Base-by-base conservation (phyloP, 2,113 vertebrate genomes). In the Madoqua kirkii region DNA sequence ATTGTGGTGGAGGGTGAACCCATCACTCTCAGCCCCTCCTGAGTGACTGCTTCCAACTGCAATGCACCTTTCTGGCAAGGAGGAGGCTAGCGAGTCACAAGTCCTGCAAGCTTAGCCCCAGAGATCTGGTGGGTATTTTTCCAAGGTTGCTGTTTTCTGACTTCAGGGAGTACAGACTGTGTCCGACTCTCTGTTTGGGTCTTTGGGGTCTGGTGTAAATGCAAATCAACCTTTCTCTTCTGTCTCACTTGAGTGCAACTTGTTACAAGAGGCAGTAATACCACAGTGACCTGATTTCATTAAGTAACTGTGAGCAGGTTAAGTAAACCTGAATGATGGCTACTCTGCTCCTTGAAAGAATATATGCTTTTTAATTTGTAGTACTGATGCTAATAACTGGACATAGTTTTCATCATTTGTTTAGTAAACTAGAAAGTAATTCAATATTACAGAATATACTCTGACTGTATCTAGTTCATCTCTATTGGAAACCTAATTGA, bases 221-320 rank as follows among this genome's bases (percentile, higher is more conserved):
- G 91, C 52, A 93, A 79, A 95, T 64, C 79, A 94, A 79, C 94
- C 60, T 84, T 85, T 76, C 45, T 85, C 36, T 93, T 89, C n/a
- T 62, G 83, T 74, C 89, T 95, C 86, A 71, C 60, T 91, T 93
- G 55, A 97, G 7, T 92, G 67, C 89, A 79, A 88, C 27, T 96
- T 60, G 45, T 97, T 97, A 93, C 62, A 40, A 25, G 95, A 89
- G n/a, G 64, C 43, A 82, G 86, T 89, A 67, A 92, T 95, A 88
- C 4, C 16, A 6, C 59, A 33, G 93, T 92, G 91, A 98, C 93
- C 95, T 93, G 86, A 96, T 87, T 96, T 96, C 55, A 87, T 87
- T 97, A 97, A 92, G 48, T 93, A 89, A 91, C 84, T 84, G 74
- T 90, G 93, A 95, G 86, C 43, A 96, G 89, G 50, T 97, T 95